A percentile compares a stretch with the other conserved stretches of the same genome.
phyloP scores from a whole-genome alignment of 2,888 invertebrate genomes.

The Lasius platythorax region DNA sequence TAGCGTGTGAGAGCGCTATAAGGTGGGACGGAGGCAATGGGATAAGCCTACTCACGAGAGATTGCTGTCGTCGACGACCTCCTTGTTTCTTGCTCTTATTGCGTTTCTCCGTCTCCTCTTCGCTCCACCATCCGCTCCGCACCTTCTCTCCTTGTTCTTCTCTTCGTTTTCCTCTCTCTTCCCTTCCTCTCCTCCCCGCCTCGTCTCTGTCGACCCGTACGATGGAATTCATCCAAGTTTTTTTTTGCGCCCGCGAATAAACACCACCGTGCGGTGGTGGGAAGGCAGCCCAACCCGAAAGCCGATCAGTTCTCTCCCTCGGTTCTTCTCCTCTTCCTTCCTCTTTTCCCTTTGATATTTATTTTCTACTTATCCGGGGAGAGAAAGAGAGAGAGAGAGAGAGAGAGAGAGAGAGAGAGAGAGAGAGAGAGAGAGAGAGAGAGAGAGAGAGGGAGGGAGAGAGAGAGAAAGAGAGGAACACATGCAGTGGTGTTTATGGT shows the following conservation, averaged over 20 bases:
- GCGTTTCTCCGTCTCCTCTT: conserved; percentile 35
- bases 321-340: neutral
- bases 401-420: neutral
- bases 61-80: conserved; percentile 57
- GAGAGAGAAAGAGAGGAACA: neutral
- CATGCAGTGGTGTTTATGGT: conserved; percentile 18
- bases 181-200: neutral
- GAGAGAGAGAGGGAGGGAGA: neutral
- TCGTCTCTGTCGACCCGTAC: conserved; percentile 18
- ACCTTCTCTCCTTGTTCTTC: conserved; percentile 12
- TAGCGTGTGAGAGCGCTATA: conserved; percentile 67
- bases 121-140: conserved; percentile 4
- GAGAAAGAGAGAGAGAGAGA: neutral
- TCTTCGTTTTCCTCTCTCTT: conserved; percentile 6
- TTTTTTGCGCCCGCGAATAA: conserved; percentile 54
- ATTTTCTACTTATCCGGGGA: conserved; percentile 18
- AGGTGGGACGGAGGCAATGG: conserved; percentile 62
- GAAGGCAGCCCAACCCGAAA: conserved; percentile 45
- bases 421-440: neutral
- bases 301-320: conserved; percentile 56
- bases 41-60: conserved; percentile 61
- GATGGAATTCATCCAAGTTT: conserved; percentile 59
- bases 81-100: conserved; percentile 43
- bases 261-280: conserved; percentile 44
- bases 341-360: conserved; percentile 34